Evolutionary conservation across 2,888 invertebrate species (phyloP).

Genomic region (Pogonocherus hispidulus): DNA sequence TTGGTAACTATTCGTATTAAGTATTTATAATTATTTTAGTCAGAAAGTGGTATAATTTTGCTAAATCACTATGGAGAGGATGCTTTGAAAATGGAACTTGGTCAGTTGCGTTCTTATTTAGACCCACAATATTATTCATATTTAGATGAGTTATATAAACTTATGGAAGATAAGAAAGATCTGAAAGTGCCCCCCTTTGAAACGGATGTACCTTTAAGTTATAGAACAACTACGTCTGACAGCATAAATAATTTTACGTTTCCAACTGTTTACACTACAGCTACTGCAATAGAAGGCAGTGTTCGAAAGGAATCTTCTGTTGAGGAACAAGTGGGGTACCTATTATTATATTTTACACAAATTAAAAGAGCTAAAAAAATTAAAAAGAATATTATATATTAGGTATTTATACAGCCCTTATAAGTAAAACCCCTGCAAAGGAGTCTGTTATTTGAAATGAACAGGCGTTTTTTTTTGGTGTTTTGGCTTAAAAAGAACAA

Average conservation of each 20-base stretch:
- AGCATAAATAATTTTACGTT: conserved; percentile 21
- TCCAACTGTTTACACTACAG: conserved; percentile 56
- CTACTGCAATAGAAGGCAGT: conserved; percentile 62
- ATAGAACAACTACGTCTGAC: conserved; percentile 51
- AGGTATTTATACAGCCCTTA: too few relatives aligned
- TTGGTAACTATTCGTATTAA: too few relatives aligned
- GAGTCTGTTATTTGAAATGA: too few relatives aligned
- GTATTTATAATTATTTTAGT: conserved; percentile 71
- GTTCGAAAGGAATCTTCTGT: conserved; percentile 56
- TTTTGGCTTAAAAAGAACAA: too few relatives aligned
- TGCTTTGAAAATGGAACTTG: conserved; percentile 67
- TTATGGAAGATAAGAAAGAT: conserved; percentile 65
- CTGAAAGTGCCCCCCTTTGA: conserved; percentile 69
- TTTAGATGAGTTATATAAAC: conserved; percentile 69
- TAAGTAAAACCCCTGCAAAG: too few relatives aligned
- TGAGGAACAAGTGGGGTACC: conserved; percentile 58
- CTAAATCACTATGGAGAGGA: conserved; percentile 70
- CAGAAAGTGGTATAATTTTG: conserved; percentile 71
- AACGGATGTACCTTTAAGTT: conserved; percentile 66
- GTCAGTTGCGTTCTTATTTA: conserved; percentile 68
- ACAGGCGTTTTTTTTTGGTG: too few relatives aligned
- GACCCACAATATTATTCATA: conserved; percentile 65
- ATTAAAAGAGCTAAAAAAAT: too few relatives aligned
- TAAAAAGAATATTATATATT: too few relatives aligned
- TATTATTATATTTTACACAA: not conserved